Evolutionary conservation across 1,140 invertebrate genomes (phyloP).

Genomic region (Triops cancriformis): DNA sequence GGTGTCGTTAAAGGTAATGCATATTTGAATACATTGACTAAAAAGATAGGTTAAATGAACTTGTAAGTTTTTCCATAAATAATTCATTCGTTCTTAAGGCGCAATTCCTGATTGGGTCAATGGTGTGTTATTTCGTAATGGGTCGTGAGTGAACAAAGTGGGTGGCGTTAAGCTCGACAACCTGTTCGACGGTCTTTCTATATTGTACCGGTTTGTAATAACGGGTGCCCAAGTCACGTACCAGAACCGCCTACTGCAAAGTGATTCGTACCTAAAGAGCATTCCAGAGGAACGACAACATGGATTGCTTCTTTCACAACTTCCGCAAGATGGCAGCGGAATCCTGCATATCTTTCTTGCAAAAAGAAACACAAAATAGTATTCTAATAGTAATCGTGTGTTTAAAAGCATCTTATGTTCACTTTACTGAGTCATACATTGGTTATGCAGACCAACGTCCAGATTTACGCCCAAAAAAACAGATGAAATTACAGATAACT

Average conservation of each 20-base stretch:
- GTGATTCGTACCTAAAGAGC: conserved; percentile 40
- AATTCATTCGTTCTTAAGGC: conserved; percentile 4
- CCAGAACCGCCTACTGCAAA: conserved; percentile 37
- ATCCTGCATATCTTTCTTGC: conserved; percentile 34
- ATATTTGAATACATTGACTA: no score
- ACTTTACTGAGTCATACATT: background rate
- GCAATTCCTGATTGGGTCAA: conserved; percentile 26
- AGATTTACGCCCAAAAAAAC: conserved; percentile 22
- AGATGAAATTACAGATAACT: conserved; percentile 38
- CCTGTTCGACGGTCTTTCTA: conserved; percentile 45
- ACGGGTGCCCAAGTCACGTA: conserved; percentile 37
- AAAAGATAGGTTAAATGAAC: no score
- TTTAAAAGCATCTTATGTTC: no score
- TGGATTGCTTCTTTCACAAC: conserved; percentile 37
- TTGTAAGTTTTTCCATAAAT: no score
- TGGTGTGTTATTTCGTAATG: conserved; percentile 26
- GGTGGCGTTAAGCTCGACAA: conserved; percentile 41
- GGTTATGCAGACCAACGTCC: conserved; percentile 20
- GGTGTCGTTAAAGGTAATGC: no score
- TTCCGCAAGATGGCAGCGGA: conserved; percentile 41
- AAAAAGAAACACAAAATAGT: no score
- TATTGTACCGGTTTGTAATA: conserved; percentile 42
- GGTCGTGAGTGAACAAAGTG: conserved; percentile 33
- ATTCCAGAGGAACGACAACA: conserved; percentile 38
- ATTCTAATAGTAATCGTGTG: no score